Evolutionary conservation across 2,888 invertebrate species (phyloP), one percentile per base, ranked within the genome.

Genomic region (Gryllus longicercus): DNA sequence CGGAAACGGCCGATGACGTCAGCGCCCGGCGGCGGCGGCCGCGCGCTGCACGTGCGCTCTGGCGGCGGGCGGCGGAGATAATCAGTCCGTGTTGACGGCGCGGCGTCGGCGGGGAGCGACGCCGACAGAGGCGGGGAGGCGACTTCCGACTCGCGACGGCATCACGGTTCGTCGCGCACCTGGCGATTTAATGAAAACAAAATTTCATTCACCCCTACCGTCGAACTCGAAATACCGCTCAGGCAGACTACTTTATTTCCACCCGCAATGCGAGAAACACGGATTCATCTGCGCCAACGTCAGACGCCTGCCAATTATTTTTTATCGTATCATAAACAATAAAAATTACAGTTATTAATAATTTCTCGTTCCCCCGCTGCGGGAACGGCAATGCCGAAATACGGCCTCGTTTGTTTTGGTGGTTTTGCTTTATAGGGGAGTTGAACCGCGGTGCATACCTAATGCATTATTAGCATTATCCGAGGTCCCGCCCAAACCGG

Each of bases 391-490:
- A 14, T 3, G n/a, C 63, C 16, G n/a, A 63, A 63, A 18, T 18
- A 63, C 63, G n/a, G 16, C n/a, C 63, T 63, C 63, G 63, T 18
- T 63, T 63, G n/a, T 63, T 63, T 63, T 14, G 63, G 63, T 63
- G n/a, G 63, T 63, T 63, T 63, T 63, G 63, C 63, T 14, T 63
- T 14, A 63, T 63, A 18, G 63, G 63, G 16, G 63, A 63, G 63
- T 63, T 63, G 63, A 63, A 18, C 63, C 63, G n/a, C 63, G 63
- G 63, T 63, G 63, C 63, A 63, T 63, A n/a, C 63, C 63, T 63
- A 63, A 63, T 63, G 63, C 63, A 63, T 63, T 63, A 63, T 63
- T 63, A 63, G 63, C 63, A 63, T 63, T 63, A 63, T 63, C 63
- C 63, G 16, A 18, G 63, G 63, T 1, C 63, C n/a, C 63, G 63